Conservation (phyloP, 2,797 vertebrate genomes). For the Manis javanica region DNA sequence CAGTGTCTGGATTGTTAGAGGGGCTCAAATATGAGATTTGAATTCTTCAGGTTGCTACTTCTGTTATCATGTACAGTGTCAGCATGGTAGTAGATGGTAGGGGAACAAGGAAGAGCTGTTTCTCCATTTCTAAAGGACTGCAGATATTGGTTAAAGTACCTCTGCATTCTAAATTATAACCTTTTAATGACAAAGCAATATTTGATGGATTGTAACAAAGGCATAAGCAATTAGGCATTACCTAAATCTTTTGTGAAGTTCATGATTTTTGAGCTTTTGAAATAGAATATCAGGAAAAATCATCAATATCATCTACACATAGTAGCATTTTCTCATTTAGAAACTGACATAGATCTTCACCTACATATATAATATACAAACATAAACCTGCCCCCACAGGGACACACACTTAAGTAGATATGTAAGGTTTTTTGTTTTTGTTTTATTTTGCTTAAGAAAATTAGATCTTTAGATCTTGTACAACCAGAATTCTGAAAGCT, state of each 20-base stretch:
- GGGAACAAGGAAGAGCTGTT: neutral
- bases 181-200: neutral
- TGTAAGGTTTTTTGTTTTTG: neutral
- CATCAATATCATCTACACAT: neutral
- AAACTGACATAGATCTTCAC: neutral
- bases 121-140: neutral
- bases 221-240: neutral
- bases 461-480: neutral
- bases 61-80: neutral
- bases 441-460: neutral
- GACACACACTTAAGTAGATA: too few relatives aligned
- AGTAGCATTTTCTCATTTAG: constrained; percentile 10
- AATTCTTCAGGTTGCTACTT: neutral
- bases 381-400: neutral
- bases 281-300: neutral
- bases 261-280: constrained; percentile 25
- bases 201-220: neutral
- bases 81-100: too few relatives aligned
- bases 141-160: neutral
- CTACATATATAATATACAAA: neutral
- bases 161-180: neutral
- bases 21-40: neutral
- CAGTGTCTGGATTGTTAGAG: neutral
- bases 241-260: neutral
- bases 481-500: neutral